phyloP scores from a whole-genome alignment of 2,797 vertebrate genomes.

The Alexandromys oeconomus region DNA sequence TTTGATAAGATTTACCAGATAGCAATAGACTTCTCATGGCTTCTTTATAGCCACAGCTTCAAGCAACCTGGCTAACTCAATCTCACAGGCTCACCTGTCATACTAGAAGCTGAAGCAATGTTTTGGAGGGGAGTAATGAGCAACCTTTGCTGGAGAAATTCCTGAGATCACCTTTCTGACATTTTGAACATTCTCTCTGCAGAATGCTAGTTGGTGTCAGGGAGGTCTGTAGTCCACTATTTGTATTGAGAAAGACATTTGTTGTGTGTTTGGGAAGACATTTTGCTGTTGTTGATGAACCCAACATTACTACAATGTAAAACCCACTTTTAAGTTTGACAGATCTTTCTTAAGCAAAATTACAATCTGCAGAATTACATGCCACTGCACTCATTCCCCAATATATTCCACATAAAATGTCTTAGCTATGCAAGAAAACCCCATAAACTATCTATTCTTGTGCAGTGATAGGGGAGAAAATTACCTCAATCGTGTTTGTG shows the following conservation, averaged over 20 bases:
- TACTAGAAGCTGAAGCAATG: constrained; percentile 39
- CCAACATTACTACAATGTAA: constrained; percentile 21
- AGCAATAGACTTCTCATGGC: constrained; percentile 51
- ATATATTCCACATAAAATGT: constrained; percentile 26
- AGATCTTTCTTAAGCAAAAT: background rate
- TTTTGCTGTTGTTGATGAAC: constrained; percentile 36
- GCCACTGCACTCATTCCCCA: background rate
- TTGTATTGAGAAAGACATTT: constrained; percentile 34
- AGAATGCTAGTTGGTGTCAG: constrained; percentile 48
- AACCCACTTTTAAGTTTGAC: background rate
- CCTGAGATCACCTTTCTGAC: background rate
- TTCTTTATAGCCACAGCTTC: background rate
- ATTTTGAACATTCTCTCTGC: constrained; percentile 40
- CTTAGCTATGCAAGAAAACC: background rate
- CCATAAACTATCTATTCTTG: background rate
- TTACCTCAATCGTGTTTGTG: background rate
- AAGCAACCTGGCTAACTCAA: constrained; percentile 23
- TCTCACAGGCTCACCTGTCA: constrained; percentile 37
- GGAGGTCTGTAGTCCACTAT: background rate
- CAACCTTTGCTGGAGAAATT: background rate
- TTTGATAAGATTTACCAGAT: constrained; percentile 72
- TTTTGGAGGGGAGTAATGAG: constrained; percentile 4
- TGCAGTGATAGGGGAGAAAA: background rate
- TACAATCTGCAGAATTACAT: constrained; percentile 36
- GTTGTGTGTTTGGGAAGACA: constrained; percentile 16